Evolutionary conservation across 1,140 invertebrate genomes (phyloP).

Genomic region (Parasteatoda tepidariorum): DNA sequence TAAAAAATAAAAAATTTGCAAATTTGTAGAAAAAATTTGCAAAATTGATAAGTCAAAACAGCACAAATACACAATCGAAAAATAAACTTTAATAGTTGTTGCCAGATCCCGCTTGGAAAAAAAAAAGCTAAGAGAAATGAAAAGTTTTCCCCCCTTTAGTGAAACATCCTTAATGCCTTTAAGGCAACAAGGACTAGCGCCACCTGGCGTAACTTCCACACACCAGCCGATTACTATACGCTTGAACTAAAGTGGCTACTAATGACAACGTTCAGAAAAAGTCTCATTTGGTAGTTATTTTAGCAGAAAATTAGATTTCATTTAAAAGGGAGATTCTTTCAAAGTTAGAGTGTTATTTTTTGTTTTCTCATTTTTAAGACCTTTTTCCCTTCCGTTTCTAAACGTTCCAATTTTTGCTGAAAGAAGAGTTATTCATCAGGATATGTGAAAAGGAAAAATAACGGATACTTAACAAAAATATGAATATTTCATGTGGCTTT

Average conservation of each 20-base stretch:
- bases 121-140: constrained; percentile 11
- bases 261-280: constrained; percentile 48
- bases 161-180: constrained; percentile 12
- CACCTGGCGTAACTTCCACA: constrained; percentile 36
- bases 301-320: constrained; percentile 58
- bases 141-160: constrained; percentile 10
- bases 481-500: constrained; percentile 59
- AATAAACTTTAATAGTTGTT: constrained; percentile 27
- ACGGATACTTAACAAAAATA: constrained; percentile 55
- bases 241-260: constrained; percentile 17
- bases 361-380: constrained; percentile 19
- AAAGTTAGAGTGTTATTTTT: constrained; percentile 33
- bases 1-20: too few relatives aligned
- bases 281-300: constrained; percentile 57
- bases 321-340: constrained; percentile 38
- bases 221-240: constrained; percentile 35
- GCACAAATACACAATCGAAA: constrained; percentile 16
- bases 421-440: constrained; percentile 46
- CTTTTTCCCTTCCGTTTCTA: not conserved
- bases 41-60: constrained; percentile 39
- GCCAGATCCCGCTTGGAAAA: constrained; percentile 12
- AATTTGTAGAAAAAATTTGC: too few relatives aligned
- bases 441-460: constrained; percentile 4
- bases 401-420: not conserved
- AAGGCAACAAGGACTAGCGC: constrained; percentile 25